phyloP scores from a whole-genome alignment of 1,140 invertebrate species.

The Pantala flavescens region DNA sequence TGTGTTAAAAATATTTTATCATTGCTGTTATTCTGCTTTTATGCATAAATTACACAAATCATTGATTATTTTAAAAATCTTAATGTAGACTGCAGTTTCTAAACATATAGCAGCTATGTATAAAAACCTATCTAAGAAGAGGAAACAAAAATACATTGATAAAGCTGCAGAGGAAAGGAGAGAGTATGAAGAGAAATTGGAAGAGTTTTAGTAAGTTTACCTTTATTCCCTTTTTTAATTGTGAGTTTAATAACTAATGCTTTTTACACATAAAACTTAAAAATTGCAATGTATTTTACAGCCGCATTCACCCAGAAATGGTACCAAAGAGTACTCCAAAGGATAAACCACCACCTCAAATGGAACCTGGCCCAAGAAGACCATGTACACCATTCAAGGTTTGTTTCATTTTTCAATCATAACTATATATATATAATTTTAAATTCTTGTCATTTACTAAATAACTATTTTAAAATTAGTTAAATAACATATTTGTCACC shows the following conservation, averaged over 20 bases:
- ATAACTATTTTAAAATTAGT: too few species aligned
- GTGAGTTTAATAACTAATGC: too few species aligned
- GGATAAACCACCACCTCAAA: slow-evolving; percentile 20
- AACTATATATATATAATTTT: too few species aligned
- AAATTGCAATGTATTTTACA: not conserved
- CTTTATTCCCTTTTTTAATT: not conserved
- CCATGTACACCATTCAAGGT: slow-evolving; percentile 28
- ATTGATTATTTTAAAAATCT: not conserved
- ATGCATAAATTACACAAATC: not conserved
- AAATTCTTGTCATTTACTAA: too few species aligned
- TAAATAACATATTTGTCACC: too few species aligned
- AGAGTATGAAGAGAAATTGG: slow-evolving; percentile 33
- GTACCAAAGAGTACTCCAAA: slow-evolving; percentile 18
- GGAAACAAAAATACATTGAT: slow-evolving; percentile 35
- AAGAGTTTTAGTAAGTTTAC: slow-evolving; percentile 34
- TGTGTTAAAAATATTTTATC: too few species aligned
- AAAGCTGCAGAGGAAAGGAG: slow-evolving; percentile 29
- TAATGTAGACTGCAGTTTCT: slow-evolving; percentile 31
- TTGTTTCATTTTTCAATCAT: too few species aligned
- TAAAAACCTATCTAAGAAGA: slow-evolving; percentile 35
- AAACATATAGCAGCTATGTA: slow-evolving; percentile 38
- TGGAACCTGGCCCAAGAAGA: slow-evolving; percentile 23
- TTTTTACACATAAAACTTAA: too few species aligned
- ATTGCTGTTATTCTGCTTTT: too few species aligned
- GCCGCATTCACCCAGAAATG: slow-evolving; percentile 25